Evolutionary conservation across 2,797 vertebrate species (phyloP), one percentile per base, ranked within the genome.

Genomic region (Helicolenus hilgendorfi): DNA sequence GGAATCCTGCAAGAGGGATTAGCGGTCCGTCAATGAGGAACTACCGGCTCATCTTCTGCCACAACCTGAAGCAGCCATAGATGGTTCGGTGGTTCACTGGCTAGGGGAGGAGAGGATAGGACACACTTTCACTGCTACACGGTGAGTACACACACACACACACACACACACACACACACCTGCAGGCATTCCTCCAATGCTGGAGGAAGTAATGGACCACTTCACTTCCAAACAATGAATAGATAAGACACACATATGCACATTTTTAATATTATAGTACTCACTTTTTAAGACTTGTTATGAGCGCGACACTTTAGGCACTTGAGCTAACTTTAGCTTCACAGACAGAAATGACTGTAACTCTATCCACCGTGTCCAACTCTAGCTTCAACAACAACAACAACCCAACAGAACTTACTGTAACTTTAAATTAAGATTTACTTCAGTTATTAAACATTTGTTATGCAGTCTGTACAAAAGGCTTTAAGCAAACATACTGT

Each of bases 11-110:
- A 81, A 97, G 98, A 96, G 95, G 98, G 98, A 99, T 99, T 98
- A 97, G 98, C 97, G 97, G 98, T 99, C 98, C 96, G 99, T 99
- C 98, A 99, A 99, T 99, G 99, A 99, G 99, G 99, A 99, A 99
- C 98, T 99, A 99, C 98, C 98, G 99, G 98, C 98, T 99, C 97
- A 99, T 99, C 98, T 99, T 99, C 97, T 99, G 99, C 98, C 99
- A 99, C 98, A 99, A 99, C 97, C 99, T 99, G 97, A 99, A 99
- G 98, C 99, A 99, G 96, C 99, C 99, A 97, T 99, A 99, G 99
- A 98, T 98, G 98, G 97, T 98, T 98, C 93, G 97, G 97, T 96
- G 97, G 95, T 98, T 98, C 97, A 98, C 97, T 98, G 98, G 98
- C 97, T 96, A 98, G 98, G 97, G 98, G 98, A 98, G 98, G 98